Percentiles rank a stretch among this genome's conserved stretches.
phyloP scores from a whole-genome alignment of 2,113 vertebrate genomes.

The Seriola quinqueradiata region DNA sequence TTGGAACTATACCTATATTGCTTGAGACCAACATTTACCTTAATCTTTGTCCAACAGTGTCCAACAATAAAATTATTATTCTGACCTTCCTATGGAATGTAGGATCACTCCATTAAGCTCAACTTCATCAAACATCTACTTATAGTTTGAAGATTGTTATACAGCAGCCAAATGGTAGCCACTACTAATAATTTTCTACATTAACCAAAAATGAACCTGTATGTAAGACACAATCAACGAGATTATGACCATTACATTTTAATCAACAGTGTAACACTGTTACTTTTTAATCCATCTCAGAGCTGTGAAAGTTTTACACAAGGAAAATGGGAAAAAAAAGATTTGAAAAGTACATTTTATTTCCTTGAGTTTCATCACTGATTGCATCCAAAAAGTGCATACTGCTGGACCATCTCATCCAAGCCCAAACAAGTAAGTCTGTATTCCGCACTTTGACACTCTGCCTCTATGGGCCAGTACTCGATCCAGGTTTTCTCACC shows the following conservation, averaged over 20 bases:
- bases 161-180: no score
- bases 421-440: conserved; percentile 41
- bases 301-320: not conserved
- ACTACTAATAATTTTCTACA: no score
- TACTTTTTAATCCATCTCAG: not conserved
- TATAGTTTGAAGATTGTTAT: no score
- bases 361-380: conserved; percentile 22
- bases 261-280: conserved; percentile 1
- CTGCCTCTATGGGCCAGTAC: conserved; percentile 79
- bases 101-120: no score
- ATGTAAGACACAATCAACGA: not conserved
- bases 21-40: no score
- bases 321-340: not conserved
- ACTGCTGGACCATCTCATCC: conserved; percentile 26
- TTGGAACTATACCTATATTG: no score
- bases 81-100: no score
- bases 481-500: conserved; percentile 81
- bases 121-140: no score
- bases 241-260: not conserved
- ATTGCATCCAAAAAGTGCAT: conserved; percentile 26
- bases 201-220: not conserved
- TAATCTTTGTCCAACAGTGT: no score
- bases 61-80: no score
- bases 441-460: conserved; percentile 44
- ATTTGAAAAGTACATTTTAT: not conserved